Percentiles rank a stretch among this genome's conserved stretches.
Conservation (phyloP, 1,140 invertebrate species). For the Paraescarpia echinospica region DNA sequence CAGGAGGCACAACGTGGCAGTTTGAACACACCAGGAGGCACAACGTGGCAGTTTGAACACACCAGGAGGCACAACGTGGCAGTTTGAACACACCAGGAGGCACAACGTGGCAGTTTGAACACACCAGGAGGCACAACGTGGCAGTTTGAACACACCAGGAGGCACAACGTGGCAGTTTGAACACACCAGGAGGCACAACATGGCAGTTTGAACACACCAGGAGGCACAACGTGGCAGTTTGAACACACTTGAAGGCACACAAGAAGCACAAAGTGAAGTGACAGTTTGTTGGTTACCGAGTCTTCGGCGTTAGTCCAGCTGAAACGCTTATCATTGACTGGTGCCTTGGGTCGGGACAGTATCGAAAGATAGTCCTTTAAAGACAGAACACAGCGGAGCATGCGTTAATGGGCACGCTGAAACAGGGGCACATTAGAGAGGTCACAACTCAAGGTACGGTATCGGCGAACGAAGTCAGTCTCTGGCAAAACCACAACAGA, state of each 20-base stretch:
- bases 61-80: no score
- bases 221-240: neutral
- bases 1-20: no score
- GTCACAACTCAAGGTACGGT: neutral
- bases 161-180: no score
- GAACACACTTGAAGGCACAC: neutral
- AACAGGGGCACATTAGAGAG: neutral
- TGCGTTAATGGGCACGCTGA: neutral
- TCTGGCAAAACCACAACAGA: neutral
- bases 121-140: no score
- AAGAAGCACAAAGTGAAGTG: slow-evolving; percentile 29
- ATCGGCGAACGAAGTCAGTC: neutral
- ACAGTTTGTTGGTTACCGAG: slow-evolving; percentile 39
- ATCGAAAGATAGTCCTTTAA: slow-evolving; percentile 55
- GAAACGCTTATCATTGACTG: slow-evolving; percentile 45
- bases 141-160: no score
- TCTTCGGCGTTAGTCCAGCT: slow-evolving; percentile 52
- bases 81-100: no score
- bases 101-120: no score
- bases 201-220: no score
- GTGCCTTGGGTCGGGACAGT: slow-evolving; percentile 45
- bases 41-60: no score
- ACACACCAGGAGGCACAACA: no score
- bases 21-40: no score
- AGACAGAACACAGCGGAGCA: slow-evolving; percentile 28